These are phyloP conservation scores for Nephrotoma flavescens DNA, from an alignment of 2,888 invertebrate species.

Conservation along the genomic window DNA sequence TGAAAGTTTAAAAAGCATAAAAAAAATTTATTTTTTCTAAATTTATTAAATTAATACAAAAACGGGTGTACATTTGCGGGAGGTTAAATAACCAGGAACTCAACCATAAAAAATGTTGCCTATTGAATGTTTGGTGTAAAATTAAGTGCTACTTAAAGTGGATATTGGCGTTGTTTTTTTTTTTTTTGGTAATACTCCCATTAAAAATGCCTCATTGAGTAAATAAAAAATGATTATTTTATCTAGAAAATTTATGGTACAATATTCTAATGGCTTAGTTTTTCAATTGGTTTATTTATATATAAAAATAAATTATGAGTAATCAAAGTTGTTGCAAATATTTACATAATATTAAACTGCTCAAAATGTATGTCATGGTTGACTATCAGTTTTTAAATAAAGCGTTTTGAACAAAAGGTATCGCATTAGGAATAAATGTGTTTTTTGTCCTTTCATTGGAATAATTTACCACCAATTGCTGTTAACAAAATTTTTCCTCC, in stretches of 20 bases:
- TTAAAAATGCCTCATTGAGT: background rate
- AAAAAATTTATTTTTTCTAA: background rate
- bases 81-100: background rate
- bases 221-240: background rate
- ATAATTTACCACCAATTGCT: too few relatives aligned
- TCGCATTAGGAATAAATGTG: too few relatives aligned
- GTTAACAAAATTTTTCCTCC: too few relatives aligned
- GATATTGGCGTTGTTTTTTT: background rate
- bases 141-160: background rate
- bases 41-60: background rate
- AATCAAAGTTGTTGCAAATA: too few relatives aligned
- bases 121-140: background rate
- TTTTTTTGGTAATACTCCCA: background rate
- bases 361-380: too few relatives aligned
- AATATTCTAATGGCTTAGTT: background rate
- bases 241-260: background rate
- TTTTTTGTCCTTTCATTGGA: too few relatives aligned
- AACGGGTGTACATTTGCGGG: background rate
- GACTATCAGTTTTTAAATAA: too few relatives aligned
- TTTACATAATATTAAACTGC: too few relatives aligned
- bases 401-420: too few relatives aligned
- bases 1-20: background rate
- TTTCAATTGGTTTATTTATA: background rate
- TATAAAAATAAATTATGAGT: background rate
- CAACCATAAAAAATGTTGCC: background rate